Evolutionary conservation across 2,113 vertebrate genomes (phyloP).

Genomic region (Arenaria interpres): DNA sequence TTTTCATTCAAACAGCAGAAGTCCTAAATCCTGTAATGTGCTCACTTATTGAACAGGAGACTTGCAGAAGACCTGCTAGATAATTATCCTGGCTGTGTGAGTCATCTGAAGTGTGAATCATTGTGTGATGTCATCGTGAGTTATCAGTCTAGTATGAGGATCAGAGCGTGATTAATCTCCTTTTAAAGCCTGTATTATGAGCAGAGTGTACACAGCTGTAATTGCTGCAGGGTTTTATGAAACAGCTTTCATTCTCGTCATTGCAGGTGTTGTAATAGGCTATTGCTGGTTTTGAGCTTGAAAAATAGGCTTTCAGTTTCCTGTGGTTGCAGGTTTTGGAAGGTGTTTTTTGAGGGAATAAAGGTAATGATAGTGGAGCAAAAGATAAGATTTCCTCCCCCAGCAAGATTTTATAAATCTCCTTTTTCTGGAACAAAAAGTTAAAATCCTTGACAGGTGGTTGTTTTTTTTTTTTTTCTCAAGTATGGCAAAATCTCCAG

Average conservation of each 20-base stretch:
- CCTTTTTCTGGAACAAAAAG: background rate
- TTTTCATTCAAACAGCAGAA: background rate
- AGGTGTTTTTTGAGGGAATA: background rate
- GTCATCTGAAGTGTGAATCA: constrained; percentile 25
- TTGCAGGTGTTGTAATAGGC: background rate
- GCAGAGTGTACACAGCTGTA: background rate
- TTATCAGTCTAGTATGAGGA: background rate
- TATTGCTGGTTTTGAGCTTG: background rate
- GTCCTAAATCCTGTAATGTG: background rate
- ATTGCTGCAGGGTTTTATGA: background rate
- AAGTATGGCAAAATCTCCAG: background rate
- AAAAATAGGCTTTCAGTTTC: background rate
- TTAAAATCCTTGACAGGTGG: background rate
- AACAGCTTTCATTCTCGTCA: background rate
- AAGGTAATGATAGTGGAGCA: background rate
- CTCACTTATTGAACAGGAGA: background rate
- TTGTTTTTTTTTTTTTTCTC: background rate
- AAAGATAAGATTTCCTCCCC: background rate
- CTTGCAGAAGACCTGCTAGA: background rate
- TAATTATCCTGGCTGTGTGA: background rate
- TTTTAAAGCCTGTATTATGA: background rate
- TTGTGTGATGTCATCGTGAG: background rate
- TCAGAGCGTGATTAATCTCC: background rate
- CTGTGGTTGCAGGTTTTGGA: background rate
- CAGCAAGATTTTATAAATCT: background rate